phyloP scores from a whole-genome alignment of 2,888 invertebrate genomes.

The Syritta pipiens region DNA sequence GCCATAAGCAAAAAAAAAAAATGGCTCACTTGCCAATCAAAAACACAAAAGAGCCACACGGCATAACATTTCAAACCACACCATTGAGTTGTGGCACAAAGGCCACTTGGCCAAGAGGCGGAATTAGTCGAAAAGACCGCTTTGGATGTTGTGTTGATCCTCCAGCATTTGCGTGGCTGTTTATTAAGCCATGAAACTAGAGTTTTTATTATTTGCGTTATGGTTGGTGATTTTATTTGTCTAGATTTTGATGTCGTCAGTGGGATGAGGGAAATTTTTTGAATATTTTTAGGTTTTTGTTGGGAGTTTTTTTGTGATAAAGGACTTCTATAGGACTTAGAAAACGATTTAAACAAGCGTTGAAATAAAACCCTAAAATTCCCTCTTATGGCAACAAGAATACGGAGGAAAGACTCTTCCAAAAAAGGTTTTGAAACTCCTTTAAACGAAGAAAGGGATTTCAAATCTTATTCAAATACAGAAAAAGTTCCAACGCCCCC shows the following conservation, averaged over 20 bases:
- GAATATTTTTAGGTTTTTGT: background rate
- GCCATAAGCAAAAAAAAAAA: too few species aligned
- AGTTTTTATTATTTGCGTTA: slow-evolving; percentile 29
- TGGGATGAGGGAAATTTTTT: background rate
- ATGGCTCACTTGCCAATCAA: background rate
- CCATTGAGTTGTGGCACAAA: background rate
- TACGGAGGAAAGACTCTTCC: too few species aligned
- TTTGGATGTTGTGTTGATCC: background rate
- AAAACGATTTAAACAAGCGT: too few species aligned
- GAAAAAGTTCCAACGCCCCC: too few species aligned
- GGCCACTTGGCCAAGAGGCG: slow-evolving; percentile 19
- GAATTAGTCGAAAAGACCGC: slow-evolving; percentile 10
- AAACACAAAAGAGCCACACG: background rate
- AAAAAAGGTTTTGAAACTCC: too few species aligned
- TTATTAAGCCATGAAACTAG: slow-evolving; percentile 38
- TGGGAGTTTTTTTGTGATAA: too few species aligned
- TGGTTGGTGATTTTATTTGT: slow-evolving; percentile 19
- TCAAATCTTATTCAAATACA: too few species aligned
- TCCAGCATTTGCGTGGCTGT: background rate
- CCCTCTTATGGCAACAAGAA: too few species aligned
- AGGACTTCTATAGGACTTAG: too few species aligned
- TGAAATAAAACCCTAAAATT: too few species aligned
- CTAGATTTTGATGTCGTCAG: too few species aligned
- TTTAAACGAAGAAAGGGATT: too few species aligned
- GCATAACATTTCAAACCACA: background rate